Percentiles rank a stretch among this genome's conserved stretches.
phyloP scores from a whole-genome alignment of 2,888 invertebrate species.

The Plemyria rubiginata region DNA sequence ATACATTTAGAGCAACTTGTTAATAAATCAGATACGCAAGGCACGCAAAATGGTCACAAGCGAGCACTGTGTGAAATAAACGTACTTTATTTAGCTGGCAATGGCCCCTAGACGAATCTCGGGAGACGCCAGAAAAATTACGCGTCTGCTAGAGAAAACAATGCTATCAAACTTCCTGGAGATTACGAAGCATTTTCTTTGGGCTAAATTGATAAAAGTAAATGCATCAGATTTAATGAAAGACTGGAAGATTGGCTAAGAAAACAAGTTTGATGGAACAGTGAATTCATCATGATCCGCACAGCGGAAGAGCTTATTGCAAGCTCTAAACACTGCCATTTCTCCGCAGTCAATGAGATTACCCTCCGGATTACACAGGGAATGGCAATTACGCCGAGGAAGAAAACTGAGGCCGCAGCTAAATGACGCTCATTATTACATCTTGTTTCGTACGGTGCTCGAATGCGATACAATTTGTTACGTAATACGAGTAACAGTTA shows the following conservation, averaged over 20 bases:
- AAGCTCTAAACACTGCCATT: slow-evolving; percentile 55
- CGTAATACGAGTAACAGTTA: slow-evolving; percentile 62
- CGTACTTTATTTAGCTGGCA: slow-evolving; percentile 46
- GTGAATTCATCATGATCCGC: slow-evolving; percentile 43
- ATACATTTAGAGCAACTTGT: slow-evolving; percentile 40
- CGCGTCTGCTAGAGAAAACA: slow-evolving; percentile 41
- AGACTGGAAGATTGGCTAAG: slow-evolving; percentile 20
- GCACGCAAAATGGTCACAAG: slow-evolving; percentile 47
- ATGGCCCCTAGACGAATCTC: slow-evolving; percentile 35
- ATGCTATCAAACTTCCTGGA: slow-evolving; percentile 29
- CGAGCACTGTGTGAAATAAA: slow-evolving; percentile 45
- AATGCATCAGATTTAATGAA: slow-evolving; percentile 21
- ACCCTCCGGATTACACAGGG: slow-evolving; percentile 57
- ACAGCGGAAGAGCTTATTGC: slow-evolving; percentile 49
- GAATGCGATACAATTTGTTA: slow-evolving; percentile 59
- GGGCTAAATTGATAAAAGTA: slow-evolving; percentile 21
- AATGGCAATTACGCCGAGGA: slow-evolving; percentile 50
- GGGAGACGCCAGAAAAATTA: slow-evolving; percentile 49
- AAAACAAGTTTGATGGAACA: slow-evolving; percentile 31
- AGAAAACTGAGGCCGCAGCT: slow-evolving; percentile 54
- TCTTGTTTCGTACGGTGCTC: slow-evolving; percentile 47
- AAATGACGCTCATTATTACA: slow-evolving; percentile 60
- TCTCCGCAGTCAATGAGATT: slow-evolving; percentile 60
- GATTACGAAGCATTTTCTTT: slow-evolving; percentile 19
- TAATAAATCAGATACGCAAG: slow-evolving; percentile 51